phyloP scores from a whole-genome alignment of 2,888 invertebrate genomes.

The Beris morrisii region DNA sequence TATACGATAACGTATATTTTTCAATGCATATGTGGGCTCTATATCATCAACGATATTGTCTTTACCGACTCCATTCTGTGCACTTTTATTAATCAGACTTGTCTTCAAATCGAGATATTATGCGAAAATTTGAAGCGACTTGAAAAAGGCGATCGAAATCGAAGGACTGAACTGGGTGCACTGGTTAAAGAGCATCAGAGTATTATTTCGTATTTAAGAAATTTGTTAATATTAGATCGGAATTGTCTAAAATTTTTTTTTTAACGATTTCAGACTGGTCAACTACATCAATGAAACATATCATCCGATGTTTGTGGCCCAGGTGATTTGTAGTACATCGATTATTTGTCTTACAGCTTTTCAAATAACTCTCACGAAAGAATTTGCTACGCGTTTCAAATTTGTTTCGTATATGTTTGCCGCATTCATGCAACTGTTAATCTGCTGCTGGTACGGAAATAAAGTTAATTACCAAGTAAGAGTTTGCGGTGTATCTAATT shows the following conservation, averaged over 20 bases:
- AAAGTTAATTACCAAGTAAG: conserved; percentile 46
- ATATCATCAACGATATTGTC: conserved; percentile 43
- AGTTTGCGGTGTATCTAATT: background rate
- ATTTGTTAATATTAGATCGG: background rate
- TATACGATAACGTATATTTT: conserved; percentile 42
- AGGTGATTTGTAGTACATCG: conserved; percentile 47
- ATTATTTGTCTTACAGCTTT: conserved; percentile 50
- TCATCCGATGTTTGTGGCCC: conserved; percentile 45
- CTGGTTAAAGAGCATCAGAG: conserved; percentile 47
- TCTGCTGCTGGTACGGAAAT: conserved; percentile 48
- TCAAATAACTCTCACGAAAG: conserved; percentile 44
- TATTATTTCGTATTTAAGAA: conserved; percentile 44
- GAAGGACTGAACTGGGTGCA: conserved; percentile 41
- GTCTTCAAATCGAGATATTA: conserved; percentile 46
- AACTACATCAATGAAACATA: conserved; percentile 44
- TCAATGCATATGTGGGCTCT: conserved; percentile 41
- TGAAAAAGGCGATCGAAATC: conserved; percentile 38
- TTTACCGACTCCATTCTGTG: conserved; percentile 45
- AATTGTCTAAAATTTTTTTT: background rate
- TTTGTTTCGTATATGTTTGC: conserved; percentile 46
- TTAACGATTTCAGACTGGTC: conserved; percentile 38
- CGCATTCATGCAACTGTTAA: conserved; percentile 47
- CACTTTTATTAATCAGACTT: conserved; percentile 44
- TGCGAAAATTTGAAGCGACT: conserved; percentile 37
- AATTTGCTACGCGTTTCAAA: conserved; percentile 45